Evolutionary conservation across 2,113 vertebrate genomes (phyloP), one percentile per base, ranked within the genome.

Genomic region (Psammodynastes pulverulentus): DNA sequence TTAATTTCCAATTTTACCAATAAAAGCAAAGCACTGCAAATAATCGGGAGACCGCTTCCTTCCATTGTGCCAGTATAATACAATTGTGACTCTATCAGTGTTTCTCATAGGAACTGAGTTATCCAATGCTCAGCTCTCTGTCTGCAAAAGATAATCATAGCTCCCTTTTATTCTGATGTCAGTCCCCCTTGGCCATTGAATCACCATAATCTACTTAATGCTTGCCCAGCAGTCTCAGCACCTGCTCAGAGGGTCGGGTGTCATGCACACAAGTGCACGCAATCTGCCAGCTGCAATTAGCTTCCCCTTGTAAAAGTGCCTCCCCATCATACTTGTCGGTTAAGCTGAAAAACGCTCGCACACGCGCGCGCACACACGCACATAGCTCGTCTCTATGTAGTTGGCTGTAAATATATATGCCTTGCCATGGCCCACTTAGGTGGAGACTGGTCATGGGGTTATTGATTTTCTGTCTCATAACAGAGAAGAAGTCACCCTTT

Each of bases 401-500:
- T 94, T 94, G 93, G 84, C 62, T 84, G 48, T 1, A 84, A 91
- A 13, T 87, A 34, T 84, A 0, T 91, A 91, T 9, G 58, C 72
- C 92, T 90, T 10, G 0, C 56, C 9, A 3, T 88, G 45, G 92
- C 94, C 49, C 85, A 79, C 9, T 52, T 26, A 34, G 62, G 49
- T 13, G 21, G 13, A 96, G 58, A 91, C 93, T 46, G 92, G 67
- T 90, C 92, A 87, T 92, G 84, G 88, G 93, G 8, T 93, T 94
- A 49, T 48, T 92, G 93, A 95, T 95, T 91, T 96, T 90, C 94
- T 94, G 93, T 93, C 87, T 45, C 23, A 34, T 93, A 49, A 56
- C 86, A 90, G 92, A 96, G 97, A 95, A 95, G 89, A 79, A 58
- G 93, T 94, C 93, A 95, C 91, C 95, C 94, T 92, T 94, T 95